Evolutionary conservation across 2,113 vertebrate genomes (phyloP), one percentile per base, ranked within the genome.

Genomic region (Pedetes capensis): DNA sequence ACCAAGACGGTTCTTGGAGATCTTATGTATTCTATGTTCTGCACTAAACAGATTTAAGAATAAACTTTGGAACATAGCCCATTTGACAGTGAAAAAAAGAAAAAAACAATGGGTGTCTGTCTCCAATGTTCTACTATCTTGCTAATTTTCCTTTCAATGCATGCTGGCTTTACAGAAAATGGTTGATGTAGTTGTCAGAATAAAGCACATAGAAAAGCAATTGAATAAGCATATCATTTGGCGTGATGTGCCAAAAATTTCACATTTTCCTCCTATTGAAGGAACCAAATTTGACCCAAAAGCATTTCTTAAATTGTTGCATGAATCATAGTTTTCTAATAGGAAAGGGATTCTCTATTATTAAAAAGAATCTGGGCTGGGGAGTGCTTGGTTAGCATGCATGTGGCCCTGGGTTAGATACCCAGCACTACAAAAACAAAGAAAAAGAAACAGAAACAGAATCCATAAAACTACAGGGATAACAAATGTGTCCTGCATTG

Each of bases 21-120:
- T 10, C 1, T 0, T 20, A 10, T 5, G 55, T 37, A 18, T n/a
- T n/a, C n/a, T n/a, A n/a, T 14, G 22, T 68, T 32, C 22, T 32
- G 9, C 3, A 5, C 22, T 27, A 18, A 59, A 44, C 37, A 27
- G 34, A 68, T 32, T 61, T 51, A 66, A 57, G 66, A 93, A 53
- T 2, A 68, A 61, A 55, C n/a, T 39, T 75, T 59, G 69, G 76
- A 75, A 75, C 29, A 34, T 0, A 75, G 59, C 4, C 68, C 55
- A 6, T 69, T 42, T 69, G 37, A 17, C 61, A 83, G 51, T 2
- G 78, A 78, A 71, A 83, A 66, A 0, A 14, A n/a, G n/a, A n/a
- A n/a, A n/a, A n/a, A n/a, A n/a, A n/a, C n/a, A n/a, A n/a, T n/a
- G n/a, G n/a, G n/a, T n/a, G n/a, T n/a, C n/a, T n/a, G 57, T 66